Evolutionary conservation across 1,140 invertebrate genomes (phyloP), one percentile per base, ranked within the genome.

Genomic region (Achatina immaculata): DNA sequence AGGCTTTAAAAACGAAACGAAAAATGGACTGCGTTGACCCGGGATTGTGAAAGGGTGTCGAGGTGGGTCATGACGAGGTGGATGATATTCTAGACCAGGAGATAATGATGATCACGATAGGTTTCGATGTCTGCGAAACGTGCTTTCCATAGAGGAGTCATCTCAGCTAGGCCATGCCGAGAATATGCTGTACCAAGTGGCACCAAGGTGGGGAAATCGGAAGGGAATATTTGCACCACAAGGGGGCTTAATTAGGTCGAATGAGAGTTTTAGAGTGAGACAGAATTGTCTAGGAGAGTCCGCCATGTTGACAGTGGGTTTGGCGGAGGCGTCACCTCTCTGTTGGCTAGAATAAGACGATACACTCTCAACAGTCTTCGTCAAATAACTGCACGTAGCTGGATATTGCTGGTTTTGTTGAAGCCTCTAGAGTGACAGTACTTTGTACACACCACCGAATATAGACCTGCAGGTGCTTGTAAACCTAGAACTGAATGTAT

Each of bases 231-330:
- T 73, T 36, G 36, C 71, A 73, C 71, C 71, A 40, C 48, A 45
- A 73, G 71, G 71, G 42, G 71, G 71, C 71, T 73, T 73, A 73
- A 73, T 73, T 73, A 73, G 71, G 16, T 1, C 71, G 71, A 73
- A 73, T 73, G 42, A 51, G 1, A 14, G 42, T 43, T 45, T 43
- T 73, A 48, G 69, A 48, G 34, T 34, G 19, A 31, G 2, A 2
- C 43, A 14, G 38, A 45, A 73, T 42, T 73, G 43, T 34, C n/a
- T 48, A 43, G 28, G 48, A 73, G 34, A 69, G 42, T 4, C 68
- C 24, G 38, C 14, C 43, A 48, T 73, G 21, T 73, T 73, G 71
- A 73, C 71, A 73, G 43, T 73, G 42, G 1, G n/a, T 51, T 73
- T 51, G 24, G 4, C 31, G 1, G 11, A 73, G 43, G 24, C 71